Evolutionary conservation across 2,797 vertebrate genomes (phyloP).

Genomic region (Garrulus glandarius): DNA sequence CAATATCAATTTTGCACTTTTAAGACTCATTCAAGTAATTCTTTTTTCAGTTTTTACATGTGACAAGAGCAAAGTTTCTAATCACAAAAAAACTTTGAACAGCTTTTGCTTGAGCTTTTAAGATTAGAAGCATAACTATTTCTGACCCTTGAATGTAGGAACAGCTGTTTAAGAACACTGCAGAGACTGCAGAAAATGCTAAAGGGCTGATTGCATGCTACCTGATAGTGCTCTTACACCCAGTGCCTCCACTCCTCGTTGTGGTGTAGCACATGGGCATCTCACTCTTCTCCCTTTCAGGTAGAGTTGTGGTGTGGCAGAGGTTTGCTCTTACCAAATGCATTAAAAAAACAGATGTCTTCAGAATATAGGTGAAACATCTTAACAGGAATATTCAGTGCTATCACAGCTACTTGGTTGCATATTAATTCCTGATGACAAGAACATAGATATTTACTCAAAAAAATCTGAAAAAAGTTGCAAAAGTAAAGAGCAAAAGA

Average conservation of each 20-base stretch:
- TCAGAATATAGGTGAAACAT: background rate
- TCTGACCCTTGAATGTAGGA: background rate
- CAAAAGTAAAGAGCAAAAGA: background rate
- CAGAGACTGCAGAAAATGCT: background rate
- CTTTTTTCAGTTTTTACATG: background rate
- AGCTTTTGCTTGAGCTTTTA: background rate
- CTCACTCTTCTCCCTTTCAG: background rate
- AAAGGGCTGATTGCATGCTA: background rate
- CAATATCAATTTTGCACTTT: background rate
- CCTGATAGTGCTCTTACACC: background rate
- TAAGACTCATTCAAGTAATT: background rate
- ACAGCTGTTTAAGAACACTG: background rate
- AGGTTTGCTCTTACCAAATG: background rate
- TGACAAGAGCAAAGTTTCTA: background rate
- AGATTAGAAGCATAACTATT: background rate
- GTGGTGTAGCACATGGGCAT: too few species aligned
- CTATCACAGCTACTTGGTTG: background rate
- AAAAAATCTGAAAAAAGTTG: background rate
- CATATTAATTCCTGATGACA: background rate
- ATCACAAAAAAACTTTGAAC: background rate
- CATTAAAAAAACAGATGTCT: background rate
- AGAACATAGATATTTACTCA: rapidly evolving
- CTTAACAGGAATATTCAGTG: background rate
- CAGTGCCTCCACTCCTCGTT: rapidly evolving
- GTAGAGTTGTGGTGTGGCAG: background rate